A percentile compares a stretch with the other conserved stretches of the same genome.
phyloP scores from a whole-genome alignment of 2,888 invertebrate species.

The Slavum lentiscoides region DNA sequence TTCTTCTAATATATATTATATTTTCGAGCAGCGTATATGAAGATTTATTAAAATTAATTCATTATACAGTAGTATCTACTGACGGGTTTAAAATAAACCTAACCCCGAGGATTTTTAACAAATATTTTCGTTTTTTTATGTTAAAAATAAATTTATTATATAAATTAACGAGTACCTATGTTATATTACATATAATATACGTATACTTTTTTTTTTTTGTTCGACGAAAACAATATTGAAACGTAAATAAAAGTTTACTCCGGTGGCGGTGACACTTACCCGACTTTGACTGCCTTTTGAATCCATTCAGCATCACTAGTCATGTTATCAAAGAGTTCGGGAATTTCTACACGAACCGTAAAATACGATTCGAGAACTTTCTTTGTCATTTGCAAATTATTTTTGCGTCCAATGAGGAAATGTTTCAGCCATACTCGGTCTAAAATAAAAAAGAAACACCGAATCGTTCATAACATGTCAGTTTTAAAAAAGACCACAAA shows the following conservation, averaged over 20 bases:
- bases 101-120: too few relatives aligned
- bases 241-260: background rate
- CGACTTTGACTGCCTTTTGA: slow-evolving; percentile 16
- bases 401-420: slow-evolving; percentile 40
- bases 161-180: too few relatives aligned
- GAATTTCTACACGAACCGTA: slow-evolving; percentile 23
- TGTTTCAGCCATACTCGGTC: slow-evolving; percentile 40
- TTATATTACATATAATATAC: too few relatives aligned
- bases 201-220: too few relatives aligned
- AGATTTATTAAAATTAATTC: too few relatives aligned
- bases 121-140: too few relatives aligned
- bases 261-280: slow-evolving; percentile 24
- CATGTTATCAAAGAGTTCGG: slow-evolving; percentile 30
- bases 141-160: too few relatives aligned
- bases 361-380: slow-evolving; percentile 37
- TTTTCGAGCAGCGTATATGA: too few relatives aligned
- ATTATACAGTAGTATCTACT: too few relatives aligned
- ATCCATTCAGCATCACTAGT: slow-evolving; percentile 35
- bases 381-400: slow-evolving; percentile 40
- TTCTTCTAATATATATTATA: too few relatives aligned
- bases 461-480: background rate
- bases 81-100: too few relatives aligned
- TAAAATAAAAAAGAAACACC: slow-evolving; percentile 7
- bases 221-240: too few relatives aligned
- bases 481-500: background rate